phyloP scores from a whole-genome alignment of 2,113 vertebrate genomes.

The Tetrax tetrax region DNA sequence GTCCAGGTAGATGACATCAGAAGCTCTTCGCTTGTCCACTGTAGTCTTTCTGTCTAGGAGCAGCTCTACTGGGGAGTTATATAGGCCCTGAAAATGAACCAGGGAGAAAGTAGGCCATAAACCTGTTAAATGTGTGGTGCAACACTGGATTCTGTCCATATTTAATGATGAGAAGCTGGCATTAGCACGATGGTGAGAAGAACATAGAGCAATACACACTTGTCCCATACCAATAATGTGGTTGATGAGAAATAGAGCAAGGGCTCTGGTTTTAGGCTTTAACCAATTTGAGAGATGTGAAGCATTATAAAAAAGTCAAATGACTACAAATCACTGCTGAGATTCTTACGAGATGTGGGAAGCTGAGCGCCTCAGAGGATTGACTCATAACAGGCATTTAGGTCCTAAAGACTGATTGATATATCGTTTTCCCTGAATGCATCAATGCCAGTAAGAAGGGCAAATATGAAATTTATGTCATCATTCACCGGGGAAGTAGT shows the following conservation, averaged over 20 bases:
- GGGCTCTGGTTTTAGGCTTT: neutral
- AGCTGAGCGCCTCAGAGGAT: neutral
- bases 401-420: constrained; percentile 42
- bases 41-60: neutral
- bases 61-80: neutral
- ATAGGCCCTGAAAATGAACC: neutral
- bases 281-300: neutral
- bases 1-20: neutral
- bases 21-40: neutral
- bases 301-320: neutral
- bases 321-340: constrained; percentile 31
- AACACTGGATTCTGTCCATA: neutral
- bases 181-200: neutral
- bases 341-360: neutral
- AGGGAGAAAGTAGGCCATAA: neutral
- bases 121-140: neutral
- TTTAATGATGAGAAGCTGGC: neutral
- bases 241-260: neutral
- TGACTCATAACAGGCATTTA: constrained; percentile 32
- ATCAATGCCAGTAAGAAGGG: constrained; percentile 33
- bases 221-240: neutral
- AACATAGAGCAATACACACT: neutral
- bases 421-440: constrained; percentile 23
- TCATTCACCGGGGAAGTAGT: constrained; percentile 46
- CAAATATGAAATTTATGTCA: constrained; percentile 49